phyloP scores from a whole-genome alignment of 2,888 invertebrate species.

The Drosophila macrospina region DNA sequence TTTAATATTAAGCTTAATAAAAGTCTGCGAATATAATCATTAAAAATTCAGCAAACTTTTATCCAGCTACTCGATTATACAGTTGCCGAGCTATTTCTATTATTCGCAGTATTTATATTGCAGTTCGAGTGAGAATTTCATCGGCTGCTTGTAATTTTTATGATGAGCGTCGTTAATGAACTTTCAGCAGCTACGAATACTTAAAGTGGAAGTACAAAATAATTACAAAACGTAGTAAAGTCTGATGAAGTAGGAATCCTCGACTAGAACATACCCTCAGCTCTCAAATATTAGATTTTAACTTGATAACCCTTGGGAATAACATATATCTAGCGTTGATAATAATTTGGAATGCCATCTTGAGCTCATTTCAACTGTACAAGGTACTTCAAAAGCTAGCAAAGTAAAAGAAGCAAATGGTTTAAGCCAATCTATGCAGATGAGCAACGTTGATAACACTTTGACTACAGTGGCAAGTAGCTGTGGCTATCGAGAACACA shows the following conservation, averaged over 20 bases:
- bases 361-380: background rate
- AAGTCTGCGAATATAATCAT: constrained; percentile 8
- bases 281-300: background rate
- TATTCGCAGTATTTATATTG: constrained; percentile 12
- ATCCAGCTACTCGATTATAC: constrained; percentile 3
- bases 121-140: constrained; percentile 21
- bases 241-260: background rate
- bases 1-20: constrained; percentile 7
- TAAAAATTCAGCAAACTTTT: constrained; percentile 14
- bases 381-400: background rate
- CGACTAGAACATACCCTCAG: constrained; percentile 1
- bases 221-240: constrained; percentile 53
- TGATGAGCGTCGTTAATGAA: constrained; percentile 38
- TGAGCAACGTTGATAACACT: constrained; percentile 33
- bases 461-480: constrained; percentile 29
- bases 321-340: background rate
- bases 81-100: constrained; percentile 8
- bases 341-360: background rate
- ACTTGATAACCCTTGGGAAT: background rate
- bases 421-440: constrained; percentile 50
- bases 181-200: constrained; percentile 44
- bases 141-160: constrained; percentile 18
- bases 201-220: constrained; percentile 68
- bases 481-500: constrained; percentile 56
- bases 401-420: constrained; percentile 12